Evolutionary conservation across 2,113 vertebrate genomes (phyloP).

Genomic region (Panurus biarmicus): DNA sequence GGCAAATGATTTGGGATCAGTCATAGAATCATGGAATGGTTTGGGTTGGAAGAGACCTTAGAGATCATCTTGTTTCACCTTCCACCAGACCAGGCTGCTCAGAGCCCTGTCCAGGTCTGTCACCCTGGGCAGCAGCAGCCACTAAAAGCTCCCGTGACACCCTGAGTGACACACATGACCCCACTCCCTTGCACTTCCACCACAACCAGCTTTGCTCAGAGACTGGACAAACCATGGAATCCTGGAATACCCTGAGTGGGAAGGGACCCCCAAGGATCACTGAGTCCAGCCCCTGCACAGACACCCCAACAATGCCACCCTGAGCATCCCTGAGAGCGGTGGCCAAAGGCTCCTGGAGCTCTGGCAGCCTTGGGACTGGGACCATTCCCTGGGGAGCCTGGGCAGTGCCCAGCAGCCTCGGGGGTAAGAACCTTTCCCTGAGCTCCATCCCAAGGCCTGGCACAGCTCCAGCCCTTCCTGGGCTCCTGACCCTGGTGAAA

Average conservation of each 20-base stretch:
- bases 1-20: neutral
- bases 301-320: neutral
- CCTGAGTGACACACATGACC: accelerated
- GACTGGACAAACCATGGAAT: neutral
- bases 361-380: too few relatives aligned
- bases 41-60: neutral
- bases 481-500: neutral
- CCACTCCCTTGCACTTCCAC: neutral
- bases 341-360: neutral
- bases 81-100: neutral
- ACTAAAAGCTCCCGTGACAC: neutral
- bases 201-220: neutral
- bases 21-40: neutral
- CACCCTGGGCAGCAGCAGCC: neutral
- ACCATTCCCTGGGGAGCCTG: neutral
- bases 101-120: neutral
- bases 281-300: neutral
- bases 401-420: neutral
- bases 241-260: accelerated
- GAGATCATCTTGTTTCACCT: neutral
- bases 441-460: neutral
- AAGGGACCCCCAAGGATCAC: accelerated
- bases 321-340: neutral
- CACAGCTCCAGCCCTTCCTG: neutral
- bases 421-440: neutral